These are phyloP conservation scores for Seriola rivoliana DNA, from an alignment of 2,113 vertebrate species.

Conservation along the genomic window DNA sequence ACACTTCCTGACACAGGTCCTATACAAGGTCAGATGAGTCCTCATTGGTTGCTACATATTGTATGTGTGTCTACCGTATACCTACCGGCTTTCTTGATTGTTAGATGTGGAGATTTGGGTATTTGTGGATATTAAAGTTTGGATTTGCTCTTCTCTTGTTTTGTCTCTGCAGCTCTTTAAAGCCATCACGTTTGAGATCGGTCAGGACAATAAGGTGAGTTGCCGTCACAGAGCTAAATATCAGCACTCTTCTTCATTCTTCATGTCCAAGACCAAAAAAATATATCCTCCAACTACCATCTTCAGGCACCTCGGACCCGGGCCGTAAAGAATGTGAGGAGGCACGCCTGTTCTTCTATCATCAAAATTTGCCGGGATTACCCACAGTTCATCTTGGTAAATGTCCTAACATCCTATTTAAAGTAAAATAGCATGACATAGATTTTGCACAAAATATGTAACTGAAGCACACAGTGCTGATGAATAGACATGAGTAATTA, in stretches of 20 bases:
- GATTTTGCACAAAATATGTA: not conserved
- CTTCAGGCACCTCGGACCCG: slow-evolving; percentile 90
- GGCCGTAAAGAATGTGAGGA: slow-evolving; percentile 94
- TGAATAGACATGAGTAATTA: not conserved
- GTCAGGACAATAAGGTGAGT: slow-evolving; percentile 91
- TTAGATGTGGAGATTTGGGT: not conserved
- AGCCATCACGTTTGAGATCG: slow-evolving; percentile 91
- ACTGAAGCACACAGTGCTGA: not conserved
- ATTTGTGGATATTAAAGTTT: not conserved
- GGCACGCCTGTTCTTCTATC: slow-evolving; percentile 95
- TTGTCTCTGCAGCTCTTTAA: slow-evolving; percentile 87
- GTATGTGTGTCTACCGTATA: not conserved
- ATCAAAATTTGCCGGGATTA: slow-evolving; percentile 97
- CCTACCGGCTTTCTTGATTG: too few relatives aligned
- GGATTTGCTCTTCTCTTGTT: not conserved
- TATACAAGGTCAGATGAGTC: slow-evolving; percentile 88
- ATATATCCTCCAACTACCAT: not conserved
- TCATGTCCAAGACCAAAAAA: not conserved
- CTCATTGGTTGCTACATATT: not conserved
- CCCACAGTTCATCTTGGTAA: slow-evolving; percentile 92
- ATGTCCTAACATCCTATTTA: not conserved
- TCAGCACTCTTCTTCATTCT: not conserved
- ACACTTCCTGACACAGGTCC: slow-evolving; percentile 89
- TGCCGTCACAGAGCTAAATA: not conserved
- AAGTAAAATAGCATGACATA: not conserved